Conservation (phyloP, 2,888 invertebrate species). For the Eristalis intricaria region DNA sequence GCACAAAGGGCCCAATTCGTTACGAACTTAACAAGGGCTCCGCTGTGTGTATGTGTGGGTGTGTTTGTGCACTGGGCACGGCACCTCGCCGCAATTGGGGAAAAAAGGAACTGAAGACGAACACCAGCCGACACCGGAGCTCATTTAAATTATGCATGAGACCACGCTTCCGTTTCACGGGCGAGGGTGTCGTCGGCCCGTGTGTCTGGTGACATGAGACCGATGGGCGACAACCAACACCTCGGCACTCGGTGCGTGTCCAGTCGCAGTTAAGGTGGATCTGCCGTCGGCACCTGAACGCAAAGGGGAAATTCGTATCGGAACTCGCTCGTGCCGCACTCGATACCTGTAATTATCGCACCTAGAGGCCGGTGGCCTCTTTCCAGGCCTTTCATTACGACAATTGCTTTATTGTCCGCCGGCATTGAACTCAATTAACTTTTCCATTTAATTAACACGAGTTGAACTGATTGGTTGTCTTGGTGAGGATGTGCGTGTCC, state of each 20-base stretch:
- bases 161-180: slow-evolving; percentile 62
- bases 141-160: slow-evolving; percentile 69
- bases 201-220: slow-evolving; percentile 63
- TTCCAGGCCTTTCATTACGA: slow-evolving; percentile 63
- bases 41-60: too few relatives aligned
- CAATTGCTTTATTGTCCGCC: slow-evolving; percentile 66
- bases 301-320: slow-evolving; percentile 53
- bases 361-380: slow-evolving; percentile 39
- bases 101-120: not conserved
- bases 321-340: slow-evolving; percentile 72
- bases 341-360: slow-evolving; percentile 71
- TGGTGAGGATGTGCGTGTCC: slow-evolving; percentile 5
- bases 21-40: slow-evolving; percentile 44
- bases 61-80: too few relatives aligned
- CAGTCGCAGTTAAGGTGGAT: slow-evolving; percentile 58
- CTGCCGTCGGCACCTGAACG: slow-evolving; percentile 30
- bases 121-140: slow-evolving; percentile 11
- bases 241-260: slow-evolving; percentile 62
- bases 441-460: slow-evolving; percentile 55
- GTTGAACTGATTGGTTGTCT: slow-evolving; percentile 57
- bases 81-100: slow-evolving; percentile 42
- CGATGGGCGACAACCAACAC: slow-evolving; percentile 23
- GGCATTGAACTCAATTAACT: slow-evolving; percentile 58
- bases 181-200: slow-evolving; percentile 34
- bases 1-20: slow-evolving; percentile 53